Conservation (phyloP, 2,797 vertebrate genomes). For the Tragelaphus oryx region DNA sequence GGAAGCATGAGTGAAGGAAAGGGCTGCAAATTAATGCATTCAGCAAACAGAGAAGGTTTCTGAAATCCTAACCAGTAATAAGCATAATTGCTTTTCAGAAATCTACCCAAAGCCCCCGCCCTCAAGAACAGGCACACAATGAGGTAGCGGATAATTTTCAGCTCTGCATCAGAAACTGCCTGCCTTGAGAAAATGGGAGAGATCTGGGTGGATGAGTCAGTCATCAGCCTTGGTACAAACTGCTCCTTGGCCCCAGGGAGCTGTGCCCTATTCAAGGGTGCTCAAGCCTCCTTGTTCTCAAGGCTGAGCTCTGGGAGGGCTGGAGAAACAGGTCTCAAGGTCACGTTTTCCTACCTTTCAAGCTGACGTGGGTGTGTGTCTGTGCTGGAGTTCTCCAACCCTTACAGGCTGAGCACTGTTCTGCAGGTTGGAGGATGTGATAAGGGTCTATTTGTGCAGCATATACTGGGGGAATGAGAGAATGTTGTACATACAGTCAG, state of each 20-base stretch:
- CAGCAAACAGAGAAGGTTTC: constrained; percentile 66
- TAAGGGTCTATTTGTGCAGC: background rate
- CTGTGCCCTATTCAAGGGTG: background rate
- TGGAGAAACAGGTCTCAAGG: background rate
- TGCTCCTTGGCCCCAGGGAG: background rate
- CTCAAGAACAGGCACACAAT: background rate
- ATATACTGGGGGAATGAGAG: background rate
- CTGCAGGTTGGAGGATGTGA: background rate
- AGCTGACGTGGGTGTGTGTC: background rate
- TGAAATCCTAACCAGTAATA: constrained; percentile 74
- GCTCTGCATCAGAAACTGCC: background rate
- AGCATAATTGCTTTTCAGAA: constrained; percentile 70
- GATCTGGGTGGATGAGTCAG: constrained; percentile 26
- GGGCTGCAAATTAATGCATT: constrained; percentile 31
- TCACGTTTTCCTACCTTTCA: background rate
- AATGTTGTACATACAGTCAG: background rate
- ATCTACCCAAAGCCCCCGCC: constrained; percentile 42
- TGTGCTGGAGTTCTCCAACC: background rate
- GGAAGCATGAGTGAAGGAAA: constrained; percentile 57
- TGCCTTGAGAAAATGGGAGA: background rate
- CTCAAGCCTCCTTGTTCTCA: background rate
- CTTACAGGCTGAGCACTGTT: background rate
- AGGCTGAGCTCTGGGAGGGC: background rate
- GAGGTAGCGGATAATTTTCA: background rate
- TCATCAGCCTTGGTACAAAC: background rate